Conservation (phyloP, 2,113 vertebrate species). For the Leptosomus discolor region DNA sequence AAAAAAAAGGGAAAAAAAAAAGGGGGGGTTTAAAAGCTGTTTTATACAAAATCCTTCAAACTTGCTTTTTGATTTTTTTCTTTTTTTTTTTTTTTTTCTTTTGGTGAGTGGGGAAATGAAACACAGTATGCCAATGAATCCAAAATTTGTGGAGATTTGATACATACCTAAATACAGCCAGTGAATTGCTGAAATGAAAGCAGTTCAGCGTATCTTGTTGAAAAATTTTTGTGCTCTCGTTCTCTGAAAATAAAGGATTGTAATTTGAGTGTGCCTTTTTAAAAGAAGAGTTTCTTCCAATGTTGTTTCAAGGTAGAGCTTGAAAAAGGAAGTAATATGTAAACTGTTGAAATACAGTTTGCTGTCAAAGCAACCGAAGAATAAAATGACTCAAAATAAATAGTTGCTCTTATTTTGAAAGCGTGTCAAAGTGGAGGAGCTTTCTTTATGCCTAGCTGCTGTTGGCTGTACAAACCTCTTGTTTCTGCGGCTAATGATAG, state of each 20-base stretch:
- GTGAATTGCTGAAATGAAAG: background rate
- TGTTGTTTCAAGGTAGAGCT: background rate
- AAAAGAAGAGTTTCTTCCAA: background rate
- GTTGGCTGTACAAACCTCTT: background rate
- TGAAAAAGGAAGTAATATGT: background rate
- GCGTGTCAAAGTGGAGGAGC: background rate
- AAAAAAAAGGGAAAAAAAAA: background rate
- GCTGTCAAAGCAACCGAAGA: background rate
- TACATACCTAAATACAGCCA: background rate
- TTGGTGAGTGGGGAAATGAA: background rate
- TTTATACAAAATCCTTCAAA: background rate
- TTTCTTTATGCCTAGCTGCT: background rate
- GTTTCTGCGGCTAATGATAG: background rate
- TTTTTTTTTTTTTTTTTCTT: no score
- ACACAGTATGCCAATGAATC: background rate
- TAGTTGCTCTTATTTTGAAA: constrained; percentile 39
- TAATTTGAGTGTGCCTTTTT: background rate
- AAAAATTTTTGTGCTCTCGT: background rate
- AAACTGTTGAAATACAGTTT: background rate
- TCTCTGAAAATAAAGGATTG: background rate
- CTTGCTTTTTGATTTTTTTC: background rate
- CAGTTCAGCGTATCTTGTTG: background rate
- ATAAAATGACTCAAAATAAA: background rate
- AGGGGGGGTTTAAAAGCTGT: background rate
- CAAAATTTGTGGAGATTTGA: background rate